A percentile compares a stretch with the other conserved stretches of the same genome.
These are phyloP conservation scores for Cossypha polioptera DNA, from an alignment of 2,797 vertebrate genomes.

Conservation along the genomic window DNA sequence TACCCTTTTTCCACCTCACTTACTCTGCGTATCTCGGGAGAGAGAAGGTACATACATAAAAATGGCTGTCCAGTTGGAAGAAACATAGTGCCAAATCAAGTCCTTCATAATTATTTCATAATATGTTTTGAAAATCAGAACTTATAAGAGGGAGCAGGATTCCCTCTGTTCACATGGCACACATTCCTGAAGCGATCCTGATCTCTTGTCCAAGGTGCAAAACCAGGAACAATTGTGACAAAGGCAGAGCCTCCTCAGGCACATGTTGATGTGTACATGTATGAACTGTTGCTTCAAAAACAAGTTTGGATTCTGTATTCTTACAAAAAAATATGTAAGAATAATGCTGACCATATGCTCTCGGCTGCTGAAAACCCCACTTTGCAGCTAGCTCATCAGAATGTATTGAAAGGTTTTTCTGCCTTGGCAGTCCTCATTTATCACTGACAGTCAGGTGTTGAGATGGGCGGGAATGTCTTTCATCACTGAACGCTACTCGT, in stretches of 20 bases:
- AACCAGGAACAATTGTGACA: background rate
- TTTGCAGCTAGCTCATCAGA: background rate
- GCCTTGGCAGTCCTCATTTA: background rate
- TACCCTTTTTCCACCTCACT: background rate
- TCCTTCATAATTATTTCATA: background rate
- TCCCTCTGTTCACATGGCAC: background rate
- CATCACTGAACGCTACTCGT: background rate
- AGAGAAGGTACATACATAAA: background rate
- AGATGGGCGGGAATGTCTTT: background rate
- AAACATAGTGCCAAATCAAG: background rate
- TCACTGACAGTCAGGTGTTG: background rate
- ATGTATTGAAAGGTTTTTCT: background rate
- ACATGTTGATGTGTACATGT: fast-evolving
- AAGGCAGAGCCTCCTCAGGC: background rate
- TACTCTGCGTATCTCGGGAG: background rate
- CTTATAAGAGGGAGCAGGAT: background rate
- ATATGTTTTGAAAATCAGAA: background rate
- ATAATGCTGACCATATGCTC: background rate
- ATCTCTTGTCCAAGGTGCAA: background rate
- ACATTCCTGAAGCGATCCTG: background rate
- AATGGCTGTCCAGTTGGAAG: background rate
- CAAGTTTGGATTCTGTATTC: background rate
- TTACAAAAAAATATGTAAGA: background rate
- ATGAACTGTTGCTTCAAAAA: background rate
- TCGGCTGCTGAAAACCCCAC: background rate